Evolutionary conservation across 2,797 vertebrate genomes (phyloP).

Genomic region (Tamandua tetradactyla): DNA sequence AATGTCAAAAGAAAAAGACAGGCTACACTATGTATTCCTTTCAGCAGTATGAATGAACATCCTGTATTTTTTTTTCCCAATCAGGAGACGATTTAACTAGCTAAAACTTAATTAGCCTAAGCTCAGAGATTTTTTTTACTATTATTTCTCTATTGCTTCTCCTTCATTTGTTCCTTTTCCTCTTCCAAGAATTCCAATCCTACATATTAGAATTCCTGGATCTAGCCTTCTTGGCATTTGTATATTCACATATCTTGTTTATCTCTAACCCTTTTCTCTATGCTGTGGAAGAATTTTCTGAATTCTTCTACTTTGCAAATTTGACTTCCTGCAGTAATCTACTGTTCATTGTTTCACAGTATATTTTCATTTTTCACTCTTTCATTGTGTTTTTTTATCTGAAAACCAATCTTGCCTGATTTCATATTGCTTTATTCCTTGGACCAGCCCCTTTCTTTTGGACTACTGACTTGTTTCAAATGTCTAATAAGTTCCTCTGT

Average conservation of each 20-base stretch:
- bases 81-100: slow-evolving; percentile 60
- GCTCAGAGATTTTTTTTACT: neutral
- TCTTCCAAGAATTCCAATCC: neutral
- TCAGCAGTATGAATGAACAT: slow-evolving; percentile 66
- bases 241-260: neutral
- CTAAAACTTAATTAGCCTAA: slow-evolving; percentile 72
- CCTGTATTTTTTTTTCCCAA: slow-evolving; percentile 55
- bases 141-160: slow-evolving; percentile 57
- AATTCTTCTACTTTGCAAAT: slow-evolving; percentile 34
- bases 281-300: neutral
- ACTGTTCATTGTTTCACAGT: neutral
- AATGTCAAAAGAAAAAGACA: slow-evolving; percentile 75
- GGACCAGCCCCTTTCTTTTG: neutral
- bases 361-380: neutral
- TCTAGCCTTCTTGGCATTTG: neutral
- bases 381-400: neutral
- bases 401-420: neutral
- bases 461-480: neutral
- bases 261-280: neutral
- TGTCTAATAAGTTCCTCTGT: neutral
- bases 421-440: slow-evolving; percentile 22
- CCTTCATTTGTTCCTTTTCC: slow-evolving; percentile 57
- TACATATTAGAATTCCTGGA: neutral
- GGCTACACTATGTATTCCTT: slow-evolving; percentile 65
- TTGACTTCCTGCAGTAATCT: neutral